Percentiles rank a stretch among this genome's conserved stretches.
Evolutionary conservation across 2,888 invertebrate genomes (phyloP).

Genomic region (Rhingia campestris): DNA sequence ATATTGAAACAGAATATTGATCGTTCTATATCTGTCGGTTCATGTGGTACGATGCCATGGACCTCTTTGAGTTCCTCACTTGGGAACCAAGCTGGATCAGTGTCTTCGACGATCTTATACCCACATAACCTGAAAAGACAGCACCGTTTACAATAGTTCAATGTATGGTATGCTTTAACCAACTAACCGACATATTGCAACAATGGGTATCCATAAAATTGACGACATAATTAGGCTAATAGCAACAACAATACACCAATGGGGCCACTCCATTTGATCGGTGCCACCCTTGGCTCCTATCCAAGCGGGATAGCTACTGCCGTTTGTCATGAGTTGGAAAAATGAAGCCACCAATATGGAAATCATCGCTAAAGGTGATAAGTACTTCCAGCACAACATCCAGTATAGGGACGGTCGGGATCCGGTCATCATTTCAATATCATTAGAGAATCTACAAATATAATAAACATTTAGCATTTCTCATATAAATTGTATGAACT

Average conservation of each 20-base stretch:
- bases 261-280: slow-evolving; percentile 91
- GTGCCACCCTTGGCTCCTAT: slow-evolving; percentile 88
- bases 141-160: not conserved
- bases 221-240: slow-evolving; percentile 89
- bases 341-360: slow-evolving; percentile 93
- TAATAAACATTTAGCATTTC: not conserved
- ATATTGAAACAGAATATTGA: slow-evolving; percentile 92
- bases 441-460: slow-evolving; percentile 91
- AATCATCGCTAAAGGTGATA: slow-evolving; percentile 94
- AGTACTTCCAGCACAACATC: slow-evolving; percentile 97
- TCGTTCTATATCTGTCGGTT: slow-evolving; percentile 90
- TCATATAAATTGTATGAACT: not conserved
- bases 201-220: slow-evolving; percentile 93
- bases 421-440: slow-evolving; percentile 97
- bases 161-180: not conserved
- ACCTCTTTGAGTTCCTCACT: slow-evolving; percentile 93
- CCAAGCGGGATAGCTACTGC: slow-evolving; percentile 94
- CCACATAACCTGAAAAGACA: slow-evolving; percentile 87
- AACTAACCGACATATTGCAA: slow-evolving; percentile 90
- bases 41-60: slow-evolving; percentile 93
- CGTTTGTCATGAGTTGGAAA: slow-evolving; percentile 90
- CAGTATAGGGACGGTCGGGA: slow-evolving; percentile 93
- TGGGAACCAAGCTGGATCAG: slow-evolving; percentile 96
- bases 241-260: slow-evolving; percentile 91
- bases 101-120: slow-evolving; percentile 91